Base-by-base conservation (phyloP, 2,888 invertebrate genomes). In the Dromius quadrimaculatus region DNA sequence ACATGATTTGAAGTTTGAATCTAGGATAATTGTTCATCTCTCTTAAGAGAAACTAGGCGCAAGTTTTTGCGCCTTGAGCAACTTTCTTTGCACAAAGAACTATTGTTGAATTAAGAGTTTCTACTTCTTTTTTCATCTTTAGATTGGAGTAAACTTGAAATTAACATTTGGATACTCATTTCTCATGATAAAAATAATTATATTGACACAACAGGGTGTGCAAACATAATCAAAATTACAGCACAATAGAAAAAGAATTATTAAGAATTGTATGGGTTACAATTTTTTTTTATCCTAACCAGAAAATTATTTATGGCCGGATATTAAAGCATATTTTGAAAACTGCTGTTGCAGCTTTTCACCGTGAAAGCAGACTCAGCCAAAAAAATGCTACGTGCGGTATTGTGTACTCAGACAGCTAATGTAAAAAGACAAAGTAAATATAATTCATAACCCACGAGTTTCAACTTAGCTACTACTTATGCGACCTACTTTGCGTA, bases 1-100 rank as follows among this genome's bases (percentile, higher is more conserved):
- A 15, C 28, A 54, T 28, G 50, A 54, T 54, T 54, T 54, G n/a
- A 54, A 54, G 50, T 54, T 23, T 28, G 50, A 54, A 54, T 28
- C 50, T 28, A 19, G 32, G 50, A 47, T 47, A 47, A 47, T 54
- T 54, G 32, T 28, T 54, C 23, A 54, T 54, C 50, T 41, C 36
- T 47, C 4, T n/a, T n/a, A n/a, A 9, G 50, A 15, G 50, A 54
- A 54, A 54, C 50, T 28, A 28, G 50, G 50, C 50, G 50, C 23
- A 54, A 54, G 28, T 54, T 54, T 23, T 28, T 54, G 23, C 28
- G 50, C 50, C 28, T 28, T 54, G 23, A 54, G 13, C 50, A 54
- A 54, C 50, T 54, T 54, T 54, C 50, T 54, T 54, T 15, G 6
- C 45, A 13, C 15, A 28, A 54, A 54, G 11, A 47, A 54, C 32